Percentiles rank a stretch among this genome's conserved stretches.
phyloP scores from a whole-genome alignment of 2,113 vertebrate species.

The Oryctolagus cuniculus region DNA sequence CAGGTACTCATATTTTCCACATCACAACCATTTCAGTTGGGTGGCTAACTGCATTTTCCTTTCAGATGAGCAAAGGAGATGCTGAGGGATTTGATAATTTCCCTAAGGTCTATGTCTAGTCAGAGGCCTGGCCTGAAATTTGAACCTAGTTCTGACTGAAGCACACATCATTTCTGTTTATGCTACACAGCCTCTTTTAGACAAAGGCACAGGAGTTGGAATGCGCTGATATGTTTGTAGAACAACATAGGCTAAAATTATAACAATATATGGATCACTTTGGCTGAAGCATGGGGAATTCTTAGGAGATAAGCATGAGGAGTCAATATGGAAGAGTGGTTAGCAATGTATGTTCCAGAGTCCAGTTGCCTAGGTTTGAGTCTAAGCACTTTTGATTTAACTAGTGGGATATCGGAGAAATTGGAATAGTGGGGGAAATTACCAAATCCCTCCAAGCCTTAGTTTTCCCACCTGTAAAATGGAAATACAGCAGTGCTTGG shows the following conservation, averaged over 20 bases:
- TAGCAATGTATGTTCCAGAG: neutral
- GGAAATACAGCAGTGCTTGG: neutral
- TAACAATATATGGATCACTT: neutral
- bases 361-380: neutral
- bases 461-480: conserved; percentile 12
- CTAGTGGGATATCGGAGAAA: neutral
- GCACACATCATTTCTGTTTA: neutral
- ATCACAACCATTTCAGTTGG: conserved; percentile 28
- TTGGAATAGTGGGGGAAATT: neutral
- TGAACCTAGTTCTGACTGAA: conserved; percentile 39
- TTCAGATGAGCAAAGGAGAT: neutral
- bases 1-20: conserved; percentile 44
- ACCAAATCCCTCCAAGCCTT: neutral
- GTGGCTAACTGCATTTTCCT: neutral
- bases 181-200: neutral
- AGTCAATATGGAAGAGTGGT: neutral
- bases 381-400: neutral
- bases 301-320: conserved; percentile 44
- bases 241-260: neutral
- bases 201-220: neutral
- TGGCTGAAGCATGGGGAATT: conserved; percentile 10
- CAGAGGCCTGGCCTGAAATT: conserved; percentile 42
- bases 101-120: neutral
- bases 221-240: conserved; percentile 8
- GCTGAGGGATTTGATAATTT: conserved; percentile 47